phyloP scores from a whole-genome alignment of 2,888 invertebrate genomes.

The Entomobrya proxima region DNA sequence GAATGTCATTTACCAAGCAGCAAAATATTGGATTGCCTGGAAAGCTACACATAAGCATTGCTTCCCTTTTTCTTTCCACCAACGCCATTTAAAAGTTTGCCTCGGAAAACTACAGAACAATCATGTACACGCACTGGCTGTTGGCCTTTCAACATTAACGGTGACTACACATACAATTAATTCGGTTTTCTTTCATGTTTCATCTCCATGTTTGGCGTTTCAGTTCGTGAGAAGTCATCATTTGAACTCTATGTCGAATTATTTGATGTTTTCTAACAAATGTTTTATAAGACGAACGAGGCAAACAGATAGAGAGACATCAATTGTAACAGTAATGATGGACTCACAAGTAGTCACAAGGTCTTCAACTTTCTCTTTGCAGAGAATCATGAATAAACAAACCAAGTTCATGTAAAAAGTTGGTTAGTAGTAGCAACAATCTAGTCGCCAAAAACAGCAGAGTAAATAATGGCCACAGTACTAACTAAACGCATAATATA shows the following conservation, averaged over 20 bases:
- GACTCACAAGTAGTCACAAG: too few relatives aligned
- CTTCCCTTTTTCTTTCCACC: too few relatives aligned
- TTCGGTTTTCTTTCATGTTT: not conserved
- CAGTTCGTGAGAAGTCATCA: constrained; percentile 19
- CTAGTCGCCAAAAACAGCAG: not conserved
- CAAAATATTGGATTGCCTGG: too few relatives aligned
- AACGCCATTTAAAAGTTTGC: too few relatives aligned
- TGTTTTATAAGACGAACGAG: not conserved
- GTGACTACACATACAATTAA: not conserved
- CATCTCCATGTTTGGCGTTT: not conserved
- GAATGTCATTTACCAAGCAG: too few relatives aligned
- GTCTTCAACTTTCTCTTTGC: not conserved
- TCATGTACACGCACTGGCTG: too few relatives aligned
- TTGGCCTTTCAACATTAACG: too few relatives aligned
- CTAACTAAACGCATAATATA: too few relatives aligned
- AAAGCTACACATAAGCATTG: too few relatives aligned
- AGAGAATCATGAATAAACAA: not conserved
- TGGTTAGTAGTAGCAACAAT: not conserved
- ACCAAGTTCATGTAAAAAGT: not conserved
- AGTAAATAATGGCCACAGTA: too few relatives aligned
- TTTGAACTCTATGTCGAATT: constrained; percentile 1
- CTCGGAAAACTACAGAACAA: too few relatives aligned
- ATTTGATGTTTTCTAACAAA: not conserved
- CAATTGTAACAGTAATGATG: not conserved
- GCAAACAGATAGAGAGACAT: not conserved